Percentiles rank a stretch among this genome's conserved stretches.
Evolutionary conservation across 2,113 vertebrate species (phyloP).

Genomic region (Nesospiza acunhae): DNA sequence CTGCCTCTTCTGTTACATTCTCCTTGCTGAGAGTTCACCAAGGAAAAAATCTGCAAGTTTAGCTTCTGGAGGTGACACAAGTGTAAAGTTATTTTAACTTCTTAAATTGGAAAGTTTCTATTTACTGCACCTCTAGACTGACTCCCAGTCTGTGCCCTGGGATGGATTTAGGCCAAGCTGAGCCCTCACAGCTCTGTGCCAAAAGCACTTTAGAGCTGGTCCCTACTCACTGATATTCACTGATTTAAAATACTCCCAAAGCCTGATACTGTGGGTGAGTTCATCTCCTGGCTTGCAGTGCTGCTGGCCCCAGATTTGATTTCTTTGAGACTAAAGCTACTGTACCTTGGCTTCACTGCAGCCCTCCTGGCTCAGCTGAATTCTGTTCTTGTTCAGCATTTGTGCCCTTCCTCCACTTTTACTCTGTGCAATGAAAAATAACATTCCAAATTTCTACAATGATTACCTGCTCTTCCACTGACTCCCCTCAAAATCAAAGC

Average conservation of each 20-base stretch:
- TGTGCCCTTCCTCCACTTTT: neutral
- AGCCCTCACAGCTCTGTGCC: neutral
- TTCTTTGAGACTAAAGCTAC: neutral
- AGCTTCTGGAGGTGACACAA: conserved; percentile 32
- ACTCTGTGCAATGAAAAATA: neutral
- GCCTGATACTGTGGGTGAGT: neutral
- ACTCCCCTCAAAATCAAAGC: neutral
- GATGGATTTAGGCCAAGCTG: neutral
- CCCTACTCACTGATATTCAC: neutral
- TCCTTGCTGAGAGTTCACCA: neutral
- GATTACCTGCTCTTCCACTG: neutral
- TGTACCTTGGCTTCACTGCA: neutral
- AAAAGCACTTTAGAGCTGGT: neutral
- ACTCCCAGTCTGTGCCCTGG: neutral
- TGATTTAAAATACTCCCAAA: neutral
- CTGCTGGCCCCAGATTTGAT: neutral
- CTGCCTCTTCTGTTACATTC: neutral
- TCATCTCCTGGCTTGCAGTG: neutral
- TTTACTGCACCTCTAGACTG: conserved; percentile 32
- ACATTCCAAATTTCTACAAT: neutral
- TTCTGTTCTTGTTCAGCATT: neutral
- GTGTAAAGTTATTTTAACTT: conserved; percentile 43
- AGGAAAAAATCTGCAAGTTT: neutral
- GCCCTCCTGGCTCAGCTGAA: neutral
- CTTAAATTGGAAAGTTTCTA: neutral